Conservation (phyloP, 1,140 invertebrate genomes). For the Thalassaphorura encarpata region DNA sequence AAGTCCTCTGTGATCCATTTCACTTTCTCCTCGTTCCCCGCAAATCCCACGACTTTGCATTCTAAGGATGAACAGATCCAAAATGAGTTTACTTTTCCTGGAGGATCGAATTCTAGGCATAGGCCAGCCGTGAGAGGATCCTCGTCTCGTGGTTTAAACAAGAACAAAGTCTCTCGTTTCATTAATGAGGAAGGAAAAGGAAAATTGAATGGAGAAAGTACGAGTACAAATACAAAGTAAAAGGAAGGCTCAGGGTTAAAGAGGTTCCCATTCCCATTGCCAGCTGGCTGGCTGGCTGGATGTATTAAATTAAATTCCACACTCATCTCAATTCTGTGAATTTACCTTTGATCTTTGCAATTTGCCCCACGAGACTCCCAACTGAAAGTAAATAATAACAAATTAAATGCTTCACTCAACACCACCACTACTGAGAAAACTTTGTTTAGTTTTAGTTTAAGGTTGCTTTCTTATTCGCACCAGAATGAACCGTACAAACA, state of each 20-base stretch:
- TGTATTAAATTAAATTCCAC: background rate
- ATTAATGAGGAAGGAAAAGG: too few relatives aligned
- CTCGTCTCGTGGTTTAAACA: too few relatives aligned
- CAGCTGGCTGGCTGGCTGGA: too few relatives aligned
- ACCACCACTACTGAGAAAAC: too few relatives aligned
- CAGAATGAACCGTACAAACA: background rate
- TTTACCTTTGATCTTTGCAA: constrained; percentile 53
- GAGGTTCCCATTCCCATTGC: too few relatives aligned
- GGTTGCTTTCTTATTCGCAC: background rate
- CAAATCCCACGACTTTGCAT: constrained; percentile 40
- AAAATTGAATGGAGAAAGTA: too few relatives aligned
- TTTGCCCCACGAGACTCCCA: constrained; percentile 60
- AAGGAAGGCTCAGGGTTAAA: too few relatives aligned
- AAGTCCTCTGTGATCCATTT: constrained; percentile 42
- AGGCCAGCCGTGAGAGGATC: too few relatives aligned
- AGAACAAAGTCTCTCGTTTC: background rate
- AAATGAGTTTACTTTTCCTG: background rate
- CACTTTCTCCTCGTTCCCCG: constrained; percentile 40
- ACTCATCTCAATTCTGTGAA: too few relatives aligned
- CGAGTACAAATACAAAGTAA: too few relatives aligned
- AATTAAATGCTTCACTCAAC: background rate
- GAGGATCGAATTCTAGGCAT: too few relatives aligned
- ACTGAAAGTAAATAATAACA: constrained; percentile 40
- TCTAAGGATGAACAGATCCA: constrained; percentile 28
- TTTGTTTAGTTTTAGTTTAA: too few relatives aligned